A percentile compares a stretch with the other conserved stretches of the same genome.
These are phyloP conservation scores for Danio rerio DNA, from an alignment of 2,113 vertebrate species.

Conservation along the genomic window GRCz12tu NC_133199.1:1386001-1386500, in stretches of 20 bases:
- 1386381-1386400: neutral
- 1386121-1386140: neutral
- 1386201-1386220: too few relatives aligned
- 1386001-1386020: neutral
- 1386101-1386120: neutral
- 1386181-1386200: neutral
- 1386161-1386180: neutral
- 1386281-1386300: neutral
- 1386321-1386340: neutral
- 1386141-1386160: neutral
- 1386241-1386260: neutral
- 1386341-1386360: too few relatives aligned
- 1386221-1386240: neutral
- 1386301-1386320: neutral
- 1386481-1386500: neutral
- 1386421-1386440: too few relatives aligned
- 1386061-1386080: neutral
- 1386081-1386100: too few relatives aligned
- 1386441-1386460: too few relatives aligned
- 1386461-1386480: too few relatives aligned
- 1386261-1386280: neutral
- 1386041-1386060: neutral
- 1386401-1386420: neutral
- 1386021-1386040: neutral
- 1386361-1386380: neutral